Conservation (phyloP, 2,113 vertebrate species). For the Cyprinodon brontotheroides region DNA sequence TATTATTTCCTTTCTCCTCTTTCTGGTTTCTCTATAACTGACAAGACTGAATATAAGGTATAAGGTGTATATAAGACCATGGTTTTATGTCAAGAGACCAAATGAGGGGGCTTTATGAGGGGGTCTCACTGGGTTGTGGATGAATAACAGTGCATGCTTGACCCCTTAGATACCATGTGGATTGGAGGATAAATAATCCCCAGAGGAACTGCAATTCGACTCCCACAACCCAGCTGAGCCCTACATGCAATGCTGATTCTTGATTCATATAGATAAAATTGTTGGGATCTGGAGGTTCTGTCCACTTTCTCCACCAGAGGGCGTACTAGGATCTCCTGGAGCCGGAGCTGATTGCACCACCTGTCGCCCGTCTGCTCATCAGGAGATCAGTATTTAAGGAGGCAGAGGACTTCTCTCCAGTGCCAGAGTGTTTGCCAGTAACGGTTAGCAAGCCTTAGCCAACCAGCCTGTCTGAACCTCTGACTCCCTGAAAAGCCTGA, state of each 20-base stretch:
- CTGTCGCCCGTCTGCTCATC: no score
- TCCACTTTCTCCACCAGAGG: no score
- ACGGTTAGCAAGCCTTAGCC: no score
- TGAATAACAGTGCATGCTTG: constrained; percentile 62
- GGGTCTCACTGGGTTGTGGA: constrained; percentile 46
- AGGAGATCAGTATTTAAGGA: no score
- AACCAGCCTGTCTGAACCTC: no score
- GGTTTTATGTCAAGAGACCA: constrained; percentile 43
- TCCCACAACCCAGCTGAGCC: constrained; percentile 52
- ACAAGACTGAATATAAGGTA: constrained; percentile 65
- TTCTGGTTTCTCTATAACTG: constrained; percentile 33
- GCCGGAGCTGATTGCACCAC: no score
- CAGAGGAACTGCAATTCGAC: neutral
- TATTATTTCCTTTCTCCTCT: constrained; percentile 37
- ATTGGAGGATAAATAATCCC: constrained; percentile 60
- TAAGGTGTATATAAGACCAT: constrained; percentile 33
- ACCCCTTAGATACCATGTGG: constrained; percentile 45
- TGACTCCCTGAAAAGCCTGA: no score
- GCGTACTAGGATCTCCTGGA: no score
- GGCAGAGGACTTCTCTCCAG: no score
- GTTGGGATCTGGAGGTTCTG: neutral
- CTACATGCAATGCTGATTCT: constrained; percentile 8
- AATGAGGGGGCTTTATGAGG: constrained; percentile 28
- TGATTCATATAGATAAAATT: neutral
- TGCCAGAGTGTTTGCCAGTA: no score